Conservation (phyloP, 2,797 vertebrate species). For the Anguilla megastoma region DNA sequence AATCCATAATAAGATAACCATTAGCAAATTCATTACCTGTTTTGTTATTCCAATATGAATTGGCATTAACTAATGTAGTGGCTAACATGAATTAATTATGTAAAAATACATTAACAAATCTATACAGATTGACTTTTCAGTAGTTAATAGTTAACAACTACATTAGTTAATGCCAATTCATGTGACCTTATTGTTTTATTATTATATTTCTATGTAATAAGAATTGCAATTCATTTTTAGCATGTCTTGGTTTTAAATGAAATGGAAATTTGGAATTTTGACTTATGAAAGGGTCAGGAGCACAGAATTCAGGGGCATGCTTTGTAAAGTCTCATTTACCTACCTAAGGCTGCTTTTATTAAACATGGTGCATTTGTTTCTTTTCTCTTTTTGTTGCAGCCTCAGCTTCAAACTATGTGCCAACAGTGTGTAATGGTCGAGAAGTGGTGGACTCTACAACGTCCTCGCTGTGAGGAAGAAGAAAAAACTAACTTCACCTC, state of each 20-base stretch:
- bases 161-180: no score
- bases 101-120: no score
- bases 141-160: no score
- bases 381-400: constrained; percentile 61
- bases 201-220: neutral
- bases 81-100: no score
- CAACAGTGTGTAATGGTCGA: constrained; percentile 93
- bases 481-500: constrained; percentile 29
- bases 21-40: no score
- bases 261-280: neutral
- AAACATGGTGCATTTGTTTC: neutral
- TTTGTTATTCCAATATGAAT: no score
- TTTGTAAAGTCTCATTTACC: neutral
- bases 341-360: neutral
- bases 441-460: constrained; percentile 98
- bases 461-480: constrained; percentile 85
- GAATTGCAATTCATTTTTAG: neutral
- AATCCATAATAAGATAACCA: no score
- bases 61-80: no score
- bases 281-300: neutral
- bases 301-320: neutral
- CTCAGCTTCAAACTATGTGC: constrained; percentile 86
- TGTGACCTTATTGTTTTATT: no score
- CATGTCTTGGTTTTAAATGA: neutral
- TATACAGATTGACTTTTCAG: no score